These are phyloP conservation scores for Taenioides sp. DNA, from an alignment of 2,797 vertebrate genomes.

Conservation along the genomic window DNA sequence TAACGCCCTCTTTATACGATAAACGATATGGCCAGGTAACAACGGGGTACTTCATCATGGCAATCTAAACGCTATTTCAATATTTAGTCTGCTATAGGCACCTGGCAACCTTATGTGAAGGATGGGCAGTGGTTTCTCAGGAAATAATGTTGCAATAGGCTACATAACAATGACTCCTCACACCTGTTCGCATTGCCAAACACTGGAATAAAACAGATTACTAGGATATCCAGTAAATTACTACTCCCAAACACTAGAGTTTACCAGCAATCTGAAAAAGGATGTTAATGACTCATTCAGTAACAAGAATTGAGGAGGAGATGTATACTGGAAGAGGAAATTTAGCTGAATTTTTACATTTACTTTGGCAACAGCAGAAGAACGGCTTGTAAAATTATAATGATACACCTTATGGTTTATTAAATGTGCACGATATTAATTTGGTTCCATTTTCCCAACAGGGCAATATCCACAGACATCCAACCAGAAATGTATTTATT, in stretches of 20 bases:
- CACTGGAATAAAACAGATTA: slow-evolving; percentile 14
- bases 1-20: neutral
- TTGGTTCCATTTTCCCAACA: neutral
- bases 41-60: neutral
- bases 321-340: neutral
- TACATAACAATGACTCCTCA: slow-evolving; percentile 32
- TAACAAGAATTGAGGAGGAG: neutral
- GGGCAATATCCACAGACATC: neutral
- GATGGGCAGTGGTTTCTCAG: slow-evolving; percentile 32
- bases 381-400: neutral
- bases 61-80: neutral
- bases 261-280: slow-evolving; percentile 8
- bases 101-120: too few relatives aligned
- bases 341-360: neutral
- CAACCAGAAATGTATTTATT: neutral
- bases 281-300: neutral
- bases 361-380: neutral
- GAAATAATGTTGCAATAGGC: slow-evolving; percentile 12
- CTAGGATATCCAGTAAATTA: slow-evolving; percentile 26
- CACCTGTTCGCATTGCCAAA: slow-evolving; percentile 27
- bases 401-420: neutral
- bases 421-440: neutral
- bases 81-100: neutral
- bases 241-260: neutral
- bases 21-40: slow-evolving; percentile 2